Evolutionary conservation across 1,140 invertebrate species (phyloP).

Genomic region (Whitmania pigra): DNA sequence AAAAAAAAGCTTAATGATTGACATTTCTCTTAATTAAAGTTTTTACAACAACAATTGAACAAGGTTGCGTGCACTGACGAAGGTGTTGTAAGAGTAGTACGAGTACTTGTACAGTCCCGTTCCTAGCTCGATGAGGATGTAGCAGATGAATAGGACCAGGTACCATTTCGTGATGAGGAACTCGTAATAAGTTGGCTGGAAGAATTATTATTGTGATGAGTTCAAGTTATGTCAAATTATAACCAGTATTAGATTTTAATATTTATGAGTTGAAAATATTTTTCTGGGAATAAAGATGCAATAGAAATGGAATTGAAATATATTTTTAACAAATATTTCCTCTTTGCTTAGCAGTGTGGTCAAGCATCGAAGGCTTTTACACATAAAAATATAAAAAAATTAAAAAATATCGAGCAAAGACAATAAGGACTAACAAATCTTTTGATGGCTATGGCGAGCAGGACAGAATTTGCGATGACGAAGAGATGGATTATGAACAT

Average conservation of each 20-base stretch:
- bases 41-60: too few relatives aligned
- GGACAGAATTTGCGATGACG: conserved; percentile 17
- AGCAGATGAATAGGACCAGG: conserved; percentile 20
- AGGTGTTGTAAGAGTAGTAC: conserved; percentile 25
- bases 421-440: conserved; percentile 21
- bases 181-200: conserved; percentile 25
- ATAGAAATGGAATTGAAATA: too few relatives aligned
- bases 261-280: too few relatives aligned
- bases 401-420: too few relatives aligned
- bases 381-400: too few relatives aligned
- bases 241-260: neutral
- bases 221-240: too few relatives aligned
- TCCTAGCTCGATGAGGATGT: conserved; percentile 21
- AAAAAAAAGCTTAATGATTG: neutral
- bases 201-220: too few relatives aligned
- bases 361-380: too few relatives aligned
- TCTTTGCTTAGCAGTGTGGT: too few relatives aligned
- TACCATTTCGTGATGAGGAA: conserved; percentile 22
- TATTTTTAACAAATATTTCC: too few relatives aligned
- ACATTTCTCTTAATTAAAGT: too few relatives aligned
- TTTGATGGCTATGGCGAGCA: conserved; percentile 21
- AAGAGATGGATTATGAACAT: conserved; percentile 23
- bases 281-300: too few relatives aligned
- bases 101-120: conserved; percentile 22
- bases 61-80: conserved; percentile 18